Evolutionary conservation across 2,888 invertebrate genomes (phyloP), one percentile per base, ranked within the genome.

Genomic region (Patella pellucida): DNA sequence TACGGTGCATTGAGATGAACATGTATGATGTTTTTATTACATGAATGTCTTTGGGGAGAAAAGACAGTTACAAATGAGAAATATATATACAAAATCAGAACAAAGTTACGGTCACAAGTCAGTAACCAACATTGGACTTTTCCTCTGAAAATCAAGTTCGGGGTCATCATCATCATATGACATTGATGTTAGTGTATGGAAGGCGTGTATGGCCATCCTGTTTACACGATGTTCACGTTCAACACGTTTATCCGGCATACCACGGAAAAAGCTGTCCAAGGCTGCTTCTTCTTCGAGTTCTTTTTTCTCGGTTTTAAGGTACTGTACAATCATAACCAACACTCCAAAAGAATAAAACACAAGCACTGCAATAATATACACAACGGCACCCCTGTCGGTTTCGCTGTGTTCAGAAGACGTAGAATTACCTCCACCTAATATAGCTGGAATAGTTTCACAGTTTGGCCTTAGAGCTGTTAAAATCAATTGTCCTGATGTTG

Each of bases 311-410:
- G 86, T 83, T 75, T 84, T 84, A 1, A 86, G 81, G 81, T 88
- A 86, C 73, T 86, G 85, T 9, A 88, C 80, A 27, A 88, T 86
- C 88, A 88, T 88, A 11, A 85, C 83, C 19, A 87, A 81, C 31
- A 88, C 86, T 16, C 85, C 86, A 5, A 83, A 81, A 19, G 88
- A 87, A 77, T 87, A 87, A 75, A 87, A 87, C 52, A 86, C 78
- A 9, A 87, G 78, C 1, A 87, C 87, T 0, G 85, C 83, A 16
- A 87, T 83, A 41, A 88, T 88, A 72, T 88, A 88, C 69, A 86
- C 75, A 27, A 88, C 83, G 4, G 88, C 87, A 2, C 88, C 88
- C 4, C 82, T 78, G 73, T 88, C 88, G 1, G 81, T 78, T 19
- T 83, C 81, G 7, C 71, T 78, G n/a, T 69, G 67, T 2, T 54